Evolutionary conservation across 2,888 invertebrate genomes (phyloP).

Genomic region (Chelonus formosanus): DNA sequence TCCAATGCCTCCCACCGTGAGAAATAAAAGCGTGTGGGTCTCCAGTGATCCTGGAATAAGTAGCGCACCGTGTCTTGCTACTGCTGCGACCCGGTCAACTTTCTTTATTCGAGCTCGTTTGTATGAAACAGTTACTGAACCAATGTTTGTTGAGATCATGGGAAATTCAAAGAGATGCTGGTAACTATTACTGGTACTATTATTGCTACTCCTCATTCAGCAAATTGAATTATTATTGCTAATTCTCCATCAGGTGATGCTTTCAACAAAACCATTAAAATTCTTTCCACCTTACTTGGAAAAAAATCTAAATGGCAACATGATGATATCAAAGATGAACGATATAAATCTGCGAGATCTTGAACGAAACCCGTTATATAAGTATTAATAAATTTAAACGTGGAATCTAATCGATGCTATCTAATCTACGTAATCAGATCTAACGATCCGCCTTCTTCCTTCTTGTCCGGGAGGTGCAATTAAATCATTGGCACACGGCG

Average conservation of each 20-base stretch:
- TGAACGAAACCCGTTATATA: no score
- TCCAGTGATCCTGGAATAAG: neutral
- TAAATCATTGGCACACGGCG: slow-evolving; percentile 33
- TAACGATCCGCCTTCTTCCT: slow-evolving; percentile 12
- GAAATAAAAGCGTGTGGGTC: slow-evolving; percentile 42
- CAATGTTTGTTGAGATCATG: slow-evolving; percentile 35
- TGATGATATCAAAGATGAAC: no score
- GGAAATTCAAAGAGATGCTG: slow-evolving; percentile 40
- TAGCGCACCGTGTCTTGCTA: neutral
- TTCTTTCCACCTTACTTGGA: no score
- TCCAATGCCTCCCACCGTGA: slow-evolving; percentile 41
- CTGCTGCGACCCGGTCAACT: slow-evolving; percentile 11
- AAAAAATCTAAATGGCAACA: no score
- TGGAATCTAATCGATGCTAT: no score
- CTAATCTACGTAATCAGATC: slow-evolving; percentile 9
- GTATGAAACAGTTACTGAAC: slow-evolving; percentile 35
- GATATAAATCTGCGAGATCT: no score
- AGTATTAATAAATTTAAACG: no score
- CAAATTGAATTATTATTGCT: slow-evolving; percentile 1
- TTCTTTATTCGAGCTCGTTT: slow-evolving; percentile 22
- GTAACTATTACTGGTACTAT: neutral
- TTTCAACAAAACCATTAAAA: no score
- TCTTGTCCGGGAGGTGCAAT: slow-evolving; percentile 28
- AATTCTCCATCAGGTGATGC: no score
- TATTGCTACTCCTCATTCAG: no score